phyloP scores from a whole-genome alignment of 2,888 invertebrate genomes.

The Parnassius glacialis region DNA sequence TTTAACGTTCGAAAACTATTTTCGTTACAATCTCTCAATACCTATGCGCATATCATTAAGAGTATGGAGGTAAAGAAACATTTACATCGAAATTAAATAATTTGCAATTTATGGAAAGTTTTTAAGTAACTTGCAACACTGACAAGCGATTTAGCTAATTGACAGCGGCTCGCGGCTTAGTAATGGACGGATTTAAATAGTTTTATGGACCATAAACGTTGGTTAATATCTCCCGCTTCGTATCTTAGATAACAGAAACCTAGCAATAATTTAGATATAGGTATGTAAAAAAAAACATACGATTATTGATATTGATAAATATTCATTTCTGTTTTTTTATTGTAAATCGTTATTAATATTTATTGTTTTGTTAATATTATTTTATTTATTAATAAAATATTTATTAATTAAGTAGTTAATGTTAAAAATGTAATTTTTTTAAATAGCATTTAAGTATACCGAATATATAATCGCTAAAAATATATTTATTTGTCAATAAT shows the following conservation, averaged over 20 bases:
- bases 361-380: too few relatives aligned
- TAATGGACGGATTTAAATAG: conserved; percentile 72
- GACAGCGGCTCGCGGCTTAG: conserved; percentile 64
- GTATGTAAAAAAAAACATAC: neutral
- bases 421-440: too few relatives aligned
- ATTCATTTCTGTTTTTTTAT: too few relatives aligned
- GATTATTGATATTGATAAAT: too few relatives aligned
- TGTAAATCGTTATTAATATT: too few relatives aligned
- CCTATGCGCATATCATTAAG: too few relatives aligned
- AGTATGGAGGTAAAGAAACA: too few relatives aligned
- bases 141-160: conserved; percentile 53
- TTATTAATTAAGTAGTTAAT: neutral
- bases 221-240: conserved; percentile 36
- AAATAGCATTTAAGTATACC: too few relatives aligned
- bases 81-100: conserved; percentile 1
- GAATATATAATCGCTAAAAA: too few relatives aligned
- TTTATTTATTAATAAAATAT: neutral
- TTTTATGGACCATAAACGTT: conserved; percentile 67
- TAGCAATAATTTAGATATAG: conserved; percentile 14
- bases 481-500: too few relatives aligned
- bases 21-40: too few relatives aligned
- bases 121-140: conserved; percentile 18
- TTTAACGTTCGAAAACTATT: too few relatives aligned
- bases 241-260: conserved; percentile 17
- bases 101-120: conserved; percentile 8